Evolutionary conservation across 2,888 invertebrate genomes (phyloP), one percentile per base, ranked within the genome.

Genomic region (Stenurella melanura): DNA sequence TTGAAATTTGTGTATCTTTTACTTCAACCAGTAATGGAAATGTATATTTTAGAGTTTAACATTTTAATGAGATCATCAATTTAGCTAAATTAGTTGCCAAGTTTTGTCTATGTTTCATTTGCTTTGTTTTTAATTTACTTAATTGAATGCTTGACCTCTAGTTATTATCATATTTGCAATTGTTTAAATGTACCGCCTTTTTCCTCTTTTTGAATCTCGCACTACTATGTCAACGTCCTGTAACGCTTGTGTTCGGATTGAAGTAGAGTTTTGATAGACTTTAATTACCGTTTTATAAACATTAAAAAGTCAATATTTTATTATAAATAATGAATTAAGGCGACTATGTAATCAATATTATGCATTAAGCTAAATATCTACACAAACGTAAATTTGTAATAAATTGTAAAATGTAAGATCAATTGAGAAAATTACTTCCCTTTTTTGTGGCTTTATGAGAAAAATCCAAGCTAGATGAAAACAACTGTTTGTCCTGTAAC

Each of bases 71-170:
- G 50, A 50, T 50, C 50, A 50, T 50, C 50, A 50, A n/a, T 50
- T 50, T 50, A 50, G n/a, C n/a, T 50, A 50, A 50, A 17, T 50
- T 50, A n/a, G 50, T 50, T 50, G 50, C 50, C 50, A n/a, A 50
- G 50, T 50, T 50, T 50, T 50, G n/a, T n/a, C 12, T 50, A 12
- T 50, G 50, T 50, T n/a, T n/a, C 6, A 50, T 50, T 50, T 50
- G 50, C 50, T 50, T 50, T 50, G 50, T 50, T 50, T 50, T 50
- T 50, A 50, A 50, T 50, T 50, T 50, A 50, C n/a, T 50, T 50
- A 50, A 50, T 50, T 50, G 50, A 50, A 50, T n/a, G 50, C 50
- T 50, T 50, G 50, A 50, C 50, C 50, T 50, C 50, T n/a, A 50
- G 15, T 50, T n/a, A 50, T 50, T 50, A 17, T n/a, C 15, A n/a